Base-by-base conservation (phyloP, 2,888 invertebrate genomes). In the Nudaria mundana region DNA sequence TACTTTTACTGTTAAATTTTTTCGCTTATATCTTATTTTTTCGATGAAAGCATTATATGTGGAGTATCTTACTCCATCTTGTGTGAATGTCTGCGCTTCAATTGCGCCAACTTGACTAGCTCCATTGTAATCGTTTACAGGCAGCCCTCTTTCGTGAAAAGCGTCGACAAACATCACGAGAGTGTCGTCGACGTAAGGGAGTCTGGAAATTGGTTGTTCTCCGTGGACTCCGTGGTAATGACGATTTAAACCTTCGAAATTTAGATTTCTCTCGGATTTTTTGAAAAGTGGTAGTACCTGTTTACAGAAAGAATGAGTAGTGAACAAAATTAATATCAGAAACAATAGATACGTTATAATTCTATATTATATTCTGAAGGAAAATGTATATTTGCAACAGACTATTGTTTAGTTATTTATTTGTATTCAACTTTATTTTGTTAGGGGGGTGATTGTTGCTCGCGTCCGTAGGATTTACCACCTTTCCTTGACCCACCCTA, bases 41-140 rank as follows among this genome's bases (percentile, higher is more conserved):
- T 91, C 76, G n/a, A 93, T 91, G 59, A 91, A 93, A 0, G 93
- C 93, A 0, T 73, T 81, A 61, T 93, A 93, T 0, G 92, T 86
- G 7, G 93, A 93, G 8, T 87, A 77, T 39, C 93, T 81, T 51
- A 77, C 69, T 0, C 93, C 93, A 44, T 90, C 72, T 22, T 81
- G 67, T 0, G 89, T 66, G 0, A 91, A 87, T 1, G 89, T 79
- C 64, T 93, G 93, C 0, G 91, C 63, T 33, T 91, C 77, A 82
- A 89, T 91, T 0, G 90, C 87, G 0, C 92, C 91, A 3, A 90
- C 54, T 63, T 92, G 90, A 3, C 70, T 35, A 2, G 77, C 85
- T 0, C 83, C 86, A 50, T 92, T 93, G 44, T 84, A 88, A 56
- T 93, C 93, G 0, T 78, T 58, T 5, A 90, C 55, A 0, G 86